Conservation (phyloP, 2,797 vertebrate species). For the Hephaestus fuliginosus region DNA sequence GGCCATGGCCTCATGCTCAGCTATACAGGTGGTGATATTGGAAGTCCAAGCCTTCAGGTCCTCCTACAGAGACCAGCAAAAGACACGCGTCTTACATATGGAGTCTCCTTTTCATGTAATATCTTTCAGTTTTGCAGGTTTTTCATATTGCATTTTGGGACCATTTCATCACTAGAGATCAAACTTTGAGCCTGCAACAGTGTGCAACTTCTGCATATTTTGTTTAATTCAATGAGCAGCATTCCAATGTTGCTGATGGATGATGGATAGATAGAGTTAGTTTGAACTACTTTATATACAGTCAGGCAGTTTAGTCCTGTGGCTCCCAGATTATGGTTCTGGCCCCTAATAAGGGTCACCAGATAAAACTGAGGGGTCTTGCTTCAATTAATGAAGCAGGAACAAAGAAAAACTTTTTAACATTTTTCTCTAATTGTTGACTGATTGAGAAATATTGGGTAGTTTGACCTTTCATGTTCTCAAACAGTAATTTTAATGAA, state of each 20-base stretch:
- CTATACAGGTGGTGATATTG: slow-evolving; percentile 84
- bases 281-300: too few relatives aligned
- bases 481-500: too few relatives aligned
- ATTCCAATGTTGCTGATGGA: too few relatives aligned
- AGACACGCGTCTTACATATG: slow-evolving; percentile 18
- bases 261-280: too few relatives aligned
- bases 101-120: neutral
- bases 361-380: neutral
- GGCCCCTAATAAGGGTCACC: too few relatives aligned
- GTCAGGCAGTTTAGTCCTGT: too few relatives aligned
- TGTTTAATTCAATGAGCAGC: too few relatives aligned
- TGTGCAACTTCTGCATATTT: neutral
- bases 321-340: too few relatives aligned
- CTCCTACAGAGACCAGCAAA: slow-evolving; percentile 81
- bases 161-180: neutral
- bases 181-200: neutral
- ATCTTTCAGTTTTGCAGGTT: neutral
- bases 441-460: too few relatives aligned
- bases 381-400: neutral
- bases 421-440: too few relatives aligned
- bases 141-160: slow-evolving; percentile 21
- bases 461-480: too few relatives aligned
- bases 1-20: slow-evolving; percentile 87
- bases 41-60: slow-evolving; percentile 92
- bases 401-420: neutral